Conservation (phyloP, 2,113 vertebrate genomes). For the Antigone vipio region DNA sequence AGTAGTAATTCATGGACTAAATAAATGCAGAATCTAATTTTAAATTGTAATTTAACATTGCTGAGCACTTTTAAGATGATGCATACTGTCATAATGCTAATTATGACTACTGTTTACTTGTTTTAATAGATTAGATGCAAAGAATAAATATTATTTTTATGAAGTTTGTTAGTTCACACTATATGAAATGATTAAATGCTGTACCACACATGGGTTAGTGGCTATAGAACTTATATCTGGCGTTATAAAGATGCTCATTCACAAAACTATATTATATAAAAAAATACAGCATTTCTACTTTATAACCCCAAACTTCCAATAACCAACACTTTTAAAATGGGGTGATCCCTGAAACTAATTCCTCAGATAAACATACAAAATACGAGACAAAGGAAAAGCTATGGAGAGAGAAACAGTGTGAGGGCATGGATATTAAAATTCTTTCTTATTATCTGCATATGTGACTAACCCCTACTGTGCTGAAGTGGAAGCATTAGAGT, state of each 20-base stretch:
- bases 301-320: neutral
- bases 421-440: neutral
- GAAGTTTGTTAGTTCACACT: neutral
- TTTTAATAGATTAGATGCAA: neutral
- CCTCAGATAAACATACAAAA: neutral
- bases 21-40: neutral
- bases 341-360: neutral
- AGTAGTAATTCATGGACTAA: neutral
- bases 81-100: neutral
- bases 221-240: neutral
- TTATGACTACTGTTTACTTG: neutral
- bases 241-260: neutral
- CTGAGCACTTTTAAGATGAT: slow-evolving; percentile 28
- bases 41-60: neutral
- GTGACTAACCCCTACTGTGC: neutral
- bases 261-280: neutral
- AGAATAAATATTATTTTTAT: neutral
- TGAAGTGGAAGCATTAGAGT: neutral
- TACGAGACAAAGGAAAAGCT: neutral
- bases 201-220: neutral
- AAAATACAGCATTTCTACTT: neutral
- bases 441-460: neutral
- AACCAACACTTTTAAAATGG: neutral
- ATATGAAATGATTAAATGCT: neutral
- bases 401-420: neutral